Base-by-base conservation (phyloP, 37 sponge, comb jelly and placozoan species). In the Petrosia ficiformis region DNA sequence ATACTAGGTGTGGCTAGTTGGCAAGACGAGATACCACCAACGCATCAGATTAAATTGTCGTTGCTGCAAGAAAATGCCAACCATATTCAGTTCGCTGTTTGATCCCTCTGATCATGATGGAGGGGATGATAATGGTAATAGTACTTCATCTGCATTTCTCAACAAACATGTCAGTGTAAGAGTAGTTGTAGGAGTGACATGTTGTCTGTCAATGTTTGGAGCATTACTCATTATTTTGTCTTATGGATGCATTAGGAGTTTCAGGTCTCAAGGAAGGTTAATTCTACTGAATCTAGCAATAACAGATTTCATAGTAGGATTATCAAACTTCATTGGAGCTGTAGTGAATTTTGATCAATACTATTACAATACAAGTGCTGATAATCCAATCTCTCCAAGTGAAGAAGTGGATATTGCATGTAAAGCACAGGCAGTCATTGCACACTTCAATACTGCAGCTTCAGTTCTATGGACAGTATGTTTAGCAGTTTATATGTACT, bases 401-500 rank as follows among this genome's bases (percentile, higher is more conserved):
- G 2, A 25, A 44, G 0, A 44, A 57, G 28, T 68, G 1, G 4
- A 65, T 1, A 39, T 0, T 2, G 34, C 79, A 21, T 90, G 90
- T 37, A 77, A 10, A 16, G 66, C 61, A 6, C 78, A 80, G 38
- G 86, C 87, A 1, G 72, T 85, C n/a, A 36, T 85, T n/a, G 82
- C 82, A 28, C 31, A 38, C 39, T 90, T 73, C 65, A 65, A 77
- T 30, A 81, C 86, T 1, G 34, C 68, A 3, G 77, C 57, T 0
- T 85, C 86, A 37, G 48, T 86, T 8, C 77, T 86, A 1, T 86
- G 87, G 87, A 86, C 87, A 2, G 52, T 68, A 5, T 44, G 71
- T 10, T 52, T 86, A 26, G 76, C 76, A 14, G 73, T 86, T 39
- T 86, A 80, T 37, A 59, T 86, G 40, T 86, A 86, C 72, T 69